Evolutionary conservation across 2,797 vertebrate genomes (phyloP), one percentile per base, ranked within the genome.

Genomic region (Acanthurus leucopareius): DNA sequence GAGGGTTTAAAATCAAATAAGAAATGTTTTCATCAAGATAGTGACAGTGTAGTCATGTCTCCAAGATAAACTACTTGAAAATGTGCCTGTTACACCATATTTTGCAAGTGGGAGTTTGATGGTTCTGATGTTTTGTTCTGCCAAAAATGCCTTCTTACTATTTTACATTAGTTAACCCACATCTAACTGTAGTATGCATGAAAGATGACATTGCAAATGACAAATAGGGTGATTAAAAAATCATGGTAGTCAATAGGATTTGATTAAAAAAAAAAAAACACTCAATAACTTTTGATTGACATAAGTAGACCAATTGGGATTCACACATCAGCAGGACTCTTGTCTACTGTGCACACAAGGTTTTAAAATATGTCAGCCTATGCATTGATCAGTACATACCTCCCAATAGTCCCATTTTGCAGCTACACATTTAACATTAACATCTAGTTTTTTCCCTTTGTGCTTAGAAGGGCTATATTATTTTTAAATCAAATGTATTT

Each of bases 11-110:
- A 57, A 17, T 25, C 14, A 2, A 10, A 48, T 17, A 11, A 20
- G 22, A 49, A 38, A 42, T 15, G 48, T 75, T 70, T 59, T 56
- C 56, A 73, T 73, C 56, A 75, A 25, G 35, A 53, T 17, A 4
- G 44, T 45, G 54, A 22, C 20, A 42, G 72, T 35, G 25, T 22
- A 76, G 51, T 1, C 1, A 14, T 15, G 58, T 59, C 47, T 48
- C n/a, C 7, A 16, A 32, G 45, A 53, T 10, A 59, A 32, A 61
- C 19, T 14, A 22, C 10, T 32, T 3, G 7, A 38, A 4, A 67
- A 62, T 48, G 32, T 17, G 40, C 14, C 32, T 16, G n/a, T 54
- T 73, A 6, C 11, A 7, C 14, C 1, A 42, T 49, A 35, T 38
- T 56, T 32, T 53, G 2, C 25, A 56, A 32, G 49, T 5, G 2